Conservation (phyloP, 2,888 invertebrate genomes). For the Magallana nippona region DNA sequence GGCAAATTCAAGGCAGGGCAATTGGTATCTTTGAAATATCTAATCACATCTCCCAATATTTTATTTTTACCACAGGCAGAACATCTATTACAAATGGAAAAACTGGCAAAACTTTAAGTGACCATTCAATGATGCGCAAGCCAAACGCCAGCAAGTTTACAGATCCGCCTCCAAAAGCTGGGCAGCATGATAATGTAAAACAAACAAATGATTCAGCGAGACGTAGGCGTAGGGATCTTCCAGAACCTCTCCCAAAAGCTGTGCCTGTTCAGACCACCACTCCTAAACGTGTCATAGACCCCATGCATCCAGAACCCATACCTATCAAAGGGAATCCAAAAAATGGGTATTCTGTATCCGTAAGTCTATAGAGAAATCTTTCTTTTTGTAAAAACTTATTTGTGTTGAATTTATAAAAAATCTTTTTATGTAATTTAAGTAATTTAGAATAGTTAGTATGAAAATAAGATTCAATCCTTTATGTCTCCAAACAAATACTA, state of each 20-base stretch:
- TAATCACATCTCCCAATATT: too few species aligned
- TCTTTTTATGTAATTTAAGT: too few species aligned
- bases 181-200: neutral
- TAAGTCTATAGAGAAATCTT: slow-evolving; percentile 16
- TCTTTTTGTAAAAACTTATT: too few species aligned
- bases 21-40: too few species aligned
- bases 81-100: slow-evolving; percentile 6
- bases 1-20: too few species aligned
- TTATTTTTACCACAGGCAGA: neutral
- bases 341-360: slow-evolving; percentile 39
- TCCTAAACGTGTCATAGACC: neutral
- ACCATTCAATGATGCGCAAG: slow-evolving; percentile 36
- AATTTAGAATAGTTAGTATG: too few species aligned
- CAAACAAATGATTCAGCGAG: neutral
- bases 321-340: neutral
- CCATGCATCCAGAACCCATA: slow-evolving; percentile 29
- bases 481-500: too few species aligned
- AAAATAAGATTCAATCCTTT: too few species aligned
- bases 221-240: neutral
- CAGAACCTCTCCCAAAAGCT: neutral
- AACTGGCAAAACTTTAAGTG: slow-evolving; percentile 38
- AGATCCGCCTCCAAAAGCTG: slow-evolving; percentile 10
- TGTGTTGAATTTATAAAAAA: too few species aligned
- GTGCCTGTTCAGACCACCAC: slow-evolving; percentile 31
- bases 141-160: neutral